phyloP scores from a whole-genome alignment of 2,113 vertebrate genomes.

The Austrofundulus limnaeus region DNA sequence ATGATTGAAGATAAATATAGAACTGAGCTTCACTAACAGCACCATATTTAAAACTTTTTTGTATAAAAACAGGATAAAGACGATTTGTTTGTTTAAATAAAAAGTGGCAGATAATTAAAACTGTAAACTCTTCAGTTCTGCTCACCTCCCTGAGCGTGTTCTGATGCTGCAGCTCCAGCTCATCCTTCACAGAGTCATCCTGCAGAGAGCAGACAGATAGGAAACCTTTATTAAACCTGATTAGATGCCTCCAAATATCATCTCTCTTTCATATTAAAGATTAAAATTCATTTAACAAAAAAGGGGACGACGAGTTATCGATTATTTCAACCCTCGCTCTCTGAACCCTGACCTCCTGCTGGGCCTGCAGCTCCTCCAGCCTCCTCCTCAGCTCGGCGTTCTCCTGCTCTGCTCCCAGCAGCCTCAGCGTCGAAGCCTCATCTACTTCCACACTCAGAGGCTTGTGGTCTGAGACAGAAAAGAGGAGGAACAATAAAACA shows the following conservation, averaged over 20 bases:
- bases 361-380: constrained; percentile 76
- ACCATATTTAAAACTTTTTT: too few relatives aligned
- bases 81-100: too few relatives aligned
- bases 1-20: too few relatives aligned
- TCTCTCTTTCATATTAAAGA: not conserved
- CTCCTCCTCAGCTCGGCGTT: constrained; percentile 76
- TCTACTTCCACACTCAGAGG: constrained; percentile 80
- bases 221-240: constrained; percentile 7
- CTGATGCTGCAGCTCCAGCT: constrained; percentile 71
- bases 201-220: constrained; percentile 34
- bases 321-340: constrained; percentile 12
- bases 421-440: constrained; percentile 76
- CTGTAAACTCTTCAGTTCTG: not conserved
- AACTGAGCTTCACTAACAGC: too few relatives aligned
- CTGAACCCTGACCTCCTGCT: constrained; percentile 72
- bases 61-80: too few relatives aligned
- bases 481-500: constrained; percentile 13
- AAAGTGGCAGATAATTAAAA: too few relatives aligned
- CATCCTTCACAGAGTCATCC: constrained; percentile 63
- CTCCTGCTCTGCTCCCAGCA: constrained; percentile 81
- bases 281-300: constrained; percentile 4
- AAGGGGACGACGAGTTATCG: constrained; percentile 1
- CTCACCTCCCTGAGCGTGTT: constrained; percentile 74
- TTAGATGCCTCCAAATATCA: not conserved
- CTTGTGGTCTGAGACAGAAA: constrained; percentile 65